These are phyloP conservation scores for Rhagoletis pomonella DNA, from an alignment of 1,140 invertebrate genomes.

Conservation along the genomic window DNA sequence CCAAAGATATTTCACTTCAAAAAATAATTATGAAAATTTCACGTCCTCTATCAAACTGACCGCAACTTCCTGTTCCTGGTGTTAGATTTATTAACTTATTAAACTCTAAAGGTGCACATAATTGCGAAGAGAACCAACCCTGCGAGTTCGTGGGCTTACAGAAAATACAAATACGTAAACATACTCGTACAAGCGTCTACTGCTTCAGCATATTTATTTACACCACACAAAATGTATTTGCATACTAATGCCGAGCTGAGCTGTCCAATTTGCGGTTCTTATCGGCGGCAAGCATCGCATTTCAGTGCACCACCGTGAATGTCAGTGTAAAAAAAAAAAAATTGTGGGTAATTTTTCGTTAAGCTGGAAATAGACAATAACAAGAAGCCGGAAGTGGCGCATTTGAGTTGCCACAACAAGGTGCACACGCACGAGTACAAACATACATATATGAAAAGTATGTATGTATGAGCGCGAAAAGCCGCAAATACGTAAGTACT, in stretches of 20 bases:
- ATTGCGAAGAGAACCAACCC: slow-evolving; percentile 23
- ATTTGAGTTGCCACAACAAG: slow-evolving; percentile 32
- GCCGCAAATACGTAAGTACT: slow-evolving; percentile 25
- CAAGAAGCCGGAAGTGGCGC: slow-evolving; percentile 41
- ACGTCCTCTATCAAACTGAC: not conserved
- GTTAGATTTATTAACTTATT: slow-evolving; percentile 51
- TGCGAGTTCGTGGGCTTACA: not conserved
- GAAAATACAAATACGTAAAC: not conserved
- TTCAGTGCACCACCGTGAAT: not conserved
- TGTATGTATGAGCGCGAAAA: not conserved
- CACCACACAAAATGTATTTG: not conserved
- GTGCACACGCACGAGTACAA: not conserved
- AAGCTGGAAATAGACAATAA: slow-evolving; percentile 51
- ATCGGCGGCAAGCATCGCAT: slow-evolving; percentile 35
- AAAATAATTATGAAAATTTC: slow-evolving; percentile 19
- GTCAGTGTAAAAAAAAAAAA: slow-evolving; percentile 9
- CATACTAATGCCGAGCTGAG: slow-evolving; percentile 28
- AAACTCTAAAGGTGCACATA: slow-evolving; percentile 20
- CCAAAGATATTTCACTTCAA: not conserved
- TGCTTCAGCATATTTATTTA: not conserved
- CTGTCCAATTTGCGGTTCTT: slow-evolving; percentile 36
- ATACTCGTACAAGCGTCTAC: not conserved
- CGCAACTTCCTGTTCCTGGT: slow-evolving; percentile 37
- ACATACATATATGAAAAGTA: not conserved
- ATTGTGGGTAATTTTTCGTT: slow-evolving; percentile 21